Conservation (phyloP, 2,888 invertebrate species). For the Stramonita haemastoma region DNA sequence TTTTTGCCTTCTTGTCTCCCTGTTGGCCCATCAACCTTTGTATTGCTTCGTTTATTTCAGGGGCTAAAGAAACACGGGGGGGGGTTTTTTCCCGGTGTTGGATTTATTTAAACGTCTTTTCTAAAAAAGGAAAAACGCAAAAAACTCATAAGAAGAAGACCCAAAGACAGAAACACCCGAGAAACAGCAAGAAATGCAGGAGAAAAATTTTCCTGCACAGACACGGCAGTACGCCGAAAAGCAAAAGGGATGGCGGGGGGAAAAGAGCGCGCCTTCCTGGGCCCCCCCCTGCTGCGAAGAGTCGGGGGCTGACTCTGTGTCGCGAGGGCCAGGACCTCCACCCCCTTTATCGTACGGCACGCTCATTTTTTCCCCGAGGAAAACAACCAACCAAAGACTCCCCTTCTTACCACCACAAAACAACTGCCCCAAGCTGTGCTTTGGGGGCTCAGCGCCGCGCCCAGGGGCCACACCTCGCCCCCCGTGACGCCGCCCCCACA, state of each 20-base stretch:
- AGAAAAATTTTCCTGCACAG: too few relatives aligned
- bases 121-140: too few relatives aligned
- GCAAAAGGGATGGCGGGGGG: not conserved
- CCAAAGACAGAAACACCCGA: too few relatives aligned
- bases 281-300: slow-evolving; percentile 62
- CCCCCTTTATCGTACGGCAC: slow-evolving; percentile 62
- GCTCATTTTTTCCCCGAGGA: slow-evolving; percentile 63
- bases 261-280: slow-evolving; percentile 56
- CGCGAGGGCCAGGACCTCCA: slow-evolving; percentile 59
- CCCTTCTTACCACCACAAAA: too few relatives aligned
- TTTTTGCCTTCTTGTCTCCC: too few relatives aligned
- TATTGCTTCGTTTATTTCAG: too few relatives aligned
- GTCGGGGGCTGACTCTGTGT: slow-evolving; percentile 64
- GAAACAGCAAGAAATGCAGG: too few relatives aligned
- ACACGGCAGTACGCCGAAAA: not conserved
- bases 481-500: not conserved
- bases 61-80: too few relatives aligned
- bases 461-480: not conserved
- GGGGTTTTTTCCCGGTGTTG: too few relatives aligned
- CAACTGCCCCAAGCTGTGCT: slow-evolving; percentile 42
- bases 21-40: too few relatives aligned
- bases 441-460: not conserved
- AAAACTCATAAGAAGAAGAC: too few relatives aligned
- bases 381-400: slow-evolving; percentile 18
- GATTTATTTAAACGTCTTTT: too few relatives aligned